phyloP scores from a whole-genome alignment of 2,113 vertebrate species.

The Ranitomeya variabilis region DNA sequence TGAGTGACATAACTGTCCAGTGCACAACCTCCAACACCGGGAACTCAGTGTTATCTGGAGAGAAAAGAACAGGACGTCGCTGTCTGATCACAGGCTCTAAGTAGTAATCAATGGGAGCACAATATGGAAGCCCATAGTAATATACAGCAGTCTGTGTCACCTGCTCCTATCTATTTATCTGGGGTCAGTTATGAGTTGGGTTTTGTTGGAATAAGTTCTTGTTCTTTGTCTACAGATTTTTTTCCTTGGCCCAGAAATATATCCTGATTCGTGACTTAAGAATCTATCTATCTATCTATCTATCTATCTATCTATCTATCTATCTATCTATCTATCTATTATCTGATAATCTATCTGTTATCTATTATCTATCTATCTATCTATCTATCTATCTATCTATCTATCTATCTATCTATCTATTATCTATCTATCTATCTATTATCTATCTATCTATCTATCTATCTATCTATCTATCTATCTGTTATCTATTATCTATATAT shows the following conservation, averaged over 20 bases:
- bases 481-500: neutral
- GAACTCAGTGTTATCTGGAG: too few relatives aligned
- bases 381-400: constrained; percentile 7
- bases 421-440: neutral
- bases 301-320: constrained; percentile 2
- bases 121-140: too few relatives aligned
- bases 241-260: neutral
- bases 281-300: neutral
- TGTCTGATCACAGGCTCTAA: too few relatives aligned
- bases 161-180: too few relatives aligned
- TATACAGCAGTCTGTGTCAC: too few relatives aligned
- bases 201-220: neutral
- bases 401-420: neutral
- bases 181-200: neutral
- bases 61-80: too few relatives aligned
- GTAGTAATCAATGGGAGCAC: too few relatives aligned
- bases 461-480: too few relatives aligned
- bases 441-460: neutral
- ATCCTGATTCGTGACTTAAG: neutral
- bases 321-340: neutral
- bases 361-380: neutral
- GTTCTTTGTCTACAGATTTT: neutral
- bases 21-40: too few relatives aligned
- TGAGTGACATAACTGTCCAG: too few relatives aligned
- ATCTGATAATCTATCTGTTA: neutral